phyloP scores from a whole-genome alignment of 37 sponge, comb jelly and placozoan species.

The Cladorhizidae sp. region DNA sequence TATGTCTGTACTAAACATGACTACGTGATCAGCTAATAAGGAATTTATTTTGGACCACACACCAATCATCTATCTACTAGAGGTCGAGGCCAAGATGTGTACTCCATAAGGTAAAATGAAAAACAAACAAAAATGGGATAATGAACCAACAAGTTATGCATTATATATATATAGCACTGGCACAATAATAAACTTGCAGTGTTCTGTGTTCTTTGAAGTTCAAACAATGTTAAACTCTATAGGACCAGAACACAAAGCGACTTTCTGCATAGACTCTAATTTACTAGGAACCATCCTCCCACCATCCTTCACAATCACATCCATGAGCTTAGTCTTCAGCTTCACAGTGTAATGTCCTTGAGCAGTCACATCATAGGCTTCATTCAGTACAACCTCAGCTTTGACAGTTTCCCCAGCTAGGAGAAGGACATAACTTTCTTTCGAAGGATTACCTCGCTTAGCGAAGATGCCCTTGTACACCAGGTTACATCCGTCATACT shows the following conservation, averaged over 20 bases:
- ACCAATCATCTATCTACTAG: too few species aligned
- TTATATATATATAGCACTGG: too few species aligned
- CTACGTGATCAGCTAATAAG: too few species aligned
- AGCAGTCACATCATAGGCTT: neutral
- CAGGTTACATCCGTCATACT: neutral
- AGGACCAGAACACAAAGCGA: neutral
- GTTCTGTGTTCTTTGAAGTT: too few species aligned
- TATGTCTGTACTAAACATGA: too few species aligned
- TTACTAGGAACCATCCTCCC: neutral
- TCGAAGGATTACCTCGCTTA: neutral
- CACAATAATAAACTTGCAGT: too few species aligned
- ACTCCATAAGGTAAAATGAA: too few species aligned
- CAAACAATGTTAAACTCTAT: neutral
- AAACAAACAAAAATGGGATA: too few species aligned
- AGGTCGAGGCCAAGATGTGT: too few species aligned
- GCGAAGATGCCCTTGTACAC: conserved; percentile 1
- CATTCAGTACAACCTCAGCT: neutral
- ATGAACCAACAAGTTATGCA: too few species aligned
- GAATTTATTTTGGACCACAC: too few species aligned
- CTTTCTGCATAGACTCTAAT: neutral
- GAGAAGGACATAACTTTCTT: neutral
- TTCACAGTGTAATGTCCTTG: neutral
- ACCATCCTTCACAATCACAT: neutral
- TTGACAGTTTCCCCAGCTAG: neutral
- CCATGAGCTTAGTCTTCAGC: neutral